phyloP scores from a whole-genome alignment of 1,140 invertebrate species.

The Drosophila mayri region DNA sequence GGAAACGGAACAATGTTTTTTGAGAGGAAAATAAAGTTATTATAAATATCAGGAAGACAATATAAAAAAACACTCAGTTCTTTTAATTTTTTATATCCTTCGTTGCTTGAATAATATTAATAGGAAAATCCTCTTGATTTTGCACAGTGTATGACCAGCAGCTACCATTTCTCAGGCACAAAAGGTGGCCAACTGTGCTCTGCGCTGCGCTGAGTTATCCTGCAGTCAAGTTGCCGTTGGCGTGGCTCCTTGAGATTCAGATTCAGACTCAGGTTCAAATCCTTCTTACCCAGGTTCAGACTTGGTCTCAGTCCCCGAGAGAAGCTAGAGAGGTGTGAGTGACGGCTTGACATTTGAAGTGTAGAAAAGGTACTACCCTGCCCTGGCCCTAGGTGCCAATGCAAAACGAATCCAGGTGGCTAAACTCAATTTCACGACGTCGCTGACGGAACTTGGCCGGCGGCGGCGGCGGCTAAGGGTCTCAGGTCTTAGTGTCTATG shows the following conservation, averaged over 20 bases:
- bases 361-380: neutral
- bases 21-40: neutral
- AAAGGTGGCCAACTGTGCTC: constrained; percentile 42
- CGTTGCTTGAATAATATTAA: neutral
- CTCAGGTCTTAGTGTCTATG: constrained; percentile 26
- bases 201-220: constrained; percentile 39
- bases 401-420: constrained; percentile 46
- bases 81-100: neutral
- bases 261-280: constrained; percentile 19
- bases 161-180: constrained; percentile 52
- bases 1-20: neutral
- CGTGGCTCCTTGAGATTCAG: constrained; percentile 35
- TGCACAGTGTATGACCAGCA: constrained; percentile 5
- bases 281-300: constrained; percentile 1
- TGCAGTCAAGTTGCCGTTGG: constrained; percentile 37
- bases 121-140: neutral
- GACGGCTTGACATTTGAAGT: constrained; percentile 56
- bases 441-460: constrained; percentile 12
- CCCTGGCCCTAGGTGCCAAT: constrained; percentile 23
- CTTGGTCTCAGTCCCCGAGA: constrained; percentile 8
- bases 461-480: constrained; percentile 10
- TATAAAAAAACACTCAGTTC: neutral
- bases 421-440: constrained; percentile 33
- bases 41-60: neutral
- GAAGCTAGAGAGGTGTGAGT: constrained; percentile 27